Evolutionary conservation across 2,113 vertebrate genomes (phyloP).

Genomic region (Charadrius vociferus): DNA sequence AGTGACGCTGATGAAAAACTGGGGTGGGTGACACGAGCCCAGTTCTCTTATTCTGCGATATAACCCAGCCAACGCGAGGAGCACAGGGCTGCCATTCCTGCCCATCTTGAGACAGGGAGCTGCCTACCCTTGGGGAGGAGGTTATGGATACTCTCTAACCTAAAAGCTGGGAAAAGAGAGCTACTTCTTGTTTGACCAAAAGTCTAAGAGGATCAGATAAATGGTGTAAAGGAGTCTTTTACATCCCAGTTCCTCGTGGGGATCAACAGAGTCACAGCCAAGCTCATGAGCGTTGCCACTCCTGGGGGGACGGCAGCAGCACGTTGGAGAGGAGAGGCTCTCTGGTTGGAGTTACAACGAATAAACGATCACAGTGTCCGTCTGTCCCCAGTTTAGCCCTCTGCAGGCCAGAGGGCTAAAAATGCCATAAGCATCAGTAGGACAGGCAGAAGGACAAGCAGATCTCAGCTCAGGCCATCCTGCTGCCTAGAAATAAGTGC

Average conservation of each 20-base stretch:
- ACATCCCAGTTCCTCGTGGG: background rate
- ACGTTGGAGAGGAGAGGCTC: rapidly evolving
- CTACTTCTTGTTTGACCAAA: background rate
- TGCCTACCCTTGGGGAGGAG: background rate
- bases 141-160: background rate
- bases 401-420: background rate
- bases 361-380: background rate
- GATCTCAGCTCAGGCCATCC: background rate
- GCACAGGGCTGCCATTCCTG: rapidly evolving
- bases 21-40: rapidly evolving
- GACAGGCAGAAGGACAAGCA: background rate
- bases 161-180: background rate
- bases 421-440: background rate
- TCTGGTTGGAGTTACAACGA: background rate
- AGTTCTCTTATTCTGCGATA: rapidly evolving
- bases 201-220: background rate
- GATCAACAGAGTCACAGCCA: background rate
- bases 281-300: background rate
- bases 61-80: rapidly evolving
- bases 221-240: background rate
- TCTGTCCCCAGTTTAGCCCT: background rate
- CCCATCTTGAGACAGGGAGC: background rate
- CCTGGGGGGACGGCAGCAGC: background rate
- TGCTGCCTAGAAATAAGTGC: background rate
- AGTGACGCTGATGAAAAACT: background rate